These are phyloP conservation scores for Lottia scabra DNA, from an alignment of 2,888 invertebrate species.

Conservation along the genomic window DNA sequence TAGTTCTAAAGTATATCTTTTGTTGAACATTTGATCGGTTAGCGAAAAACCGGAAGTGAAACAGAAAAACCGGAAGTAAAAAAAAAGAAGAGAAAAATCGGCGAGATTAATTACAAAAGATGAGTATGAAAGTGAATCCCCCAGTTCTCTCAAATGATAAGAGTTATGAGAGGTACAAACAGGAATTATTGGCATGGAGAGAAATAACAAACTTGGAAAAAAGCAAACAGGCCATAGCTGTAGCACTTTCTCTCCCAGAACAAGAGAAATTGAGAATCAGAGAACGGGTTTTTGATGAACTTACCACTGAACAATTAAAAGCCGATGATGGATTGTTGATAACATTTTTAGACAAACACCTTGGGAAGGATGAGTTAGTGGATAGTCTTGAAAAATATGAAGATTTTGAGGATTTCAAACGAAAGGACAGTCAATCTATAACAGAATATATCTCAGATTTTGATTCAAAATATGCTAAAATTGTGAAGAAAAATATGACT, in stretches of 20 bases:
- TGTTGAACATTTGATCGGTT: background rate
- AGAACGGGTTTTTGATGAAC: background rate
- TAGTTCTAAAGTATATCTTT: background rate
- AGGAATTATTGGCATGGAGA: too few species aligned
- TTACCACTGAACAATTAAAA: background rate
- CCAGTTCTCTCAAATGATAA: background rate
- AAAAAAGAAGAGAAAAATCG: too few species aligned
- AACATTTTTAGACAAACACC: background rate
- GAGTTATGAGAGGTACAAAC: background rate
- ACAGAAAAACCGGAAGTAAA: background rate
- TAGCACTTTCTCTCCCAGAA: background rate
- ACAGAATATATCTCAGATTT: background rate
- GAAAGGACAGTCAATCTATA: background rate
- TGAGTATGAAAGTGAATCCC: background rate
- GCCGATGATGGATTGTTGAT: background rate
- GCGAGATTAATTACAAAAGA: too few species aligned
- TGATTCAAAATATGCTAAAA: slow-evolving; percentile 1
- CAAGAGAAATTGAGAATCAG: background rate
- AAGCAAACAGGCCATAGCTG: background rate
- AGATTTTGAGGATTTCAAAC: too few species aligned
- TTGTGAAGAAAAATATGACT: background rate
- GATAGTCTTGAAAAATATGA: slow-evolving; percentile 2
- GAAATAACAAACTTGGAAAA: too few species aligned
- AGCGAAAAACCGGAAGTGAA: slow-evolving; percentile 1
- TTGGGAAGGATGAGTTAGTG: background rate